These are phyloP conservation scores for Xylocopa sonorina DNA, from an alignment of 1,140 invertebrate genomes.

Conservation along the genomic window DNA sequence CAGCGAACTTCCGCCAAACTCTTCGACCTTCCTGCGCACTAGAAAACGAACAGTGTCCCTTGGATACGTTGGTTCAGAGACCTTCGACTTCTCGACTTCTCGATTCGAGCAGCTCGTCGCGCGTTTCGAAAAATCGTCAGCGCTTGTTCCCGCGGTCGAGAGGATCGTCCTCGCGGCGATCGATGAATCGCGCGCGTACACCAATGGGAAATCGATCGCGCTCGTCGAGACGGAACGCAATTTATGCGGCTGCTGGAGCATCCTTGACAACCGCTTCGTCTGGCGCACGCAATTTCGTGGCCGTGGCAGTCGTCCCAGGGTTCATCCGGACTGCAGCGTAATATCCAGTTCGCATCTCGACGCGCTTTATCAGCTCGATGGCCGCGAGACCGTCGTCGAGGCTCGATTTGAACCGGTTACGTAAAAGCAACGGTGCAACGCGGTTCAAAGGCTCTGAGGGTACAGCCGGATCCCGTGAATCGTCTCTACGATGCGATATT, in stretches of 20 bases:
- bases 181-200: slow-evolving; percentile 1
- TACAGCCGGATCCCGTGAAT: not conserved
- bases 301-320: not conserved
- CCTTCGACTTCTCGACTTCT: not conserved
- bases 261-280: not conserved
- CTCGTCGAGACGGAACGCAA: not conserved
- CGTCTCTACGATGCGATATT: not conserved
- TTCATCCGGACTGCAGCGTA: slow-evolving; percentile 10
- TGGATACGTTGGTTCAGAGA: not conserved
- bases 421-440: no score
- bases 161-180: not conserved
- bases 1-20: not conserved
- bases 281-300: slow-evolving; percentile 33
- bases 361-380: slow-evolving; percentile 32
- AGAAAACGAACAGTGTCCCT: slow-evolving; percentile 6
- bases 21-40: not conserved
- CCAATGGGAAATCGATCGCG: no score
- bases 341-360: slow-evolving; percentile 20
- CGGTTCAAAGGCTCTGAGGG: no score
- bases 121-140: no score
- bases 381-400: no score
- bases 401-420: not conserved
- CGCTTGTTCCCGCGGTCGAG: not conserved
- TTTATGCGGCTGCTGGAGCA: not conserved
- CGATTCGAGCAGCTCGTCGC: no score